Base-by-base conservation (phyloP, 2,797 vertebrate genomes). In the Neomorphus geoffroyi region DNA sequence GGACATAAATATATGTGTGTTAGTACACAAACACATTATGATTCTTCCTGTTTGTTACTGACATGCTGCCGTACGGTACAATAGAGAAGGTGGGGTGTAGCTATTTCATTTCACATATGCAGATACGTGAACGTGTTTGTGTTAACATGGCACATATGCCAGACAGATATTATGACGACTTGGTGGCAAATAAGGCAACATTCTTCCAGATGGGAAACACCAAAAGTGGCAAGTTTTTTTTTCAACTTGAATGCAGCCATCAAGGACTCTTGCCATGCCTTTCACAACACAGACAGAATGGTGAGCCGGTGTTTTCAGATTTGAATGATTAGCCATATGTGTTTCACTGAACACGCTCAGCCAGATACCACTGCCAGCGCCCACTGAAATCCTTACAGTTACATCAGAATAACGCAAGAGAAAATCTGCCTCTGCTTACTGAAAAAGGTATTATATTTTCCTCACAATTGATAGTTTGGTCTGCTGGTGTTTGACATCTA, bases 141-240 rank as follows among this genome's bases (percentile, higher is more conserved):
- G 85, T 45, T 86, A 84, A 62, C 33, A 1, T 3, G 24, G 22
- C 18, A 32, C 80, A 62, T 78, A 75, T 88, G 95, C 62, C 90
- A 92, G 80, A n/a, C 75, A 82, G 80, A 66, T 50, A 80, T 15
- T 43, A 79, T 4, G 53, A 93, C 1, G 28, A 48, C 45, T 88
- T 41, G 37, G 39, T 69, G 41, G 89, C 66, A 87, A 93, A 73
- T 75, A 79, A 79, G 33, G 85, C 79, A 93, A 62, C 56, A 23
- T 73, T 88, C 50, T 88, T 82, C 81, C 87, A 90, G 85, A 90
- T 65, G 89, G 93, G 46, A 92, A 96, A 83, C 69, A 90, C 66
- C 66, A 50, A 32, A 90, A 95, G 77, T 41, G 58, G 77, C 18
- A 67, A 14, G 46, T 92, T 87, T 87, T 88, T 93, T 88, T 93